Base-by-base conservation (phyloP, 2,113 vertebrate genomes). In the Oxyruncus cristatus region DNA sequence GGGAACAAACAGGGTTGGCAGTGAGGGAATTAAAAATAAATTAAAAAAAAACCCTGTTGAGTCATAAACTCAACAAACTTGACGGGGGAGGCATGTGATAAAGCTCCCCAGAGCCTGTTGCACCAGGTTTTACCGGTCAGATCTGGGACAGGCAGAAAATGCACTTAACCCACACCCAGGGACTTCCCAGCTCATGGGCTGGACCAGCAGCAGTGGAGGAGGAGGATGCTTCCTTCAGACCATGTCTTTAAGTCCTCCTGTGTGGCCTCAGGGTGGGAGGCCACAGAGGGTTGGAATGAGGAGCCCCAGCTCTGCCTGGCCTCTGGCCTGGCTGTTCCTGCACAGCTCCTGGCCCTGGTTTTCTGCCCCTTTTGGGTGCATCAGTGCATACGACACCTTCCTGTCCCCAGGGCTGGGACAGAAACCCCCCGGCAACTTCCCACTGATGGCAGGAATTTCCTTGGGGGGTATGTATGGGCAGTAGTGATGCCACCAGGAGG, bases 11-110 rank as follows among this genome's bases (percentile, higher is more conserved):
- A 11, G 49, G 30, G 35, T 6, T 0, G 0, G 17, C 23, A 14
- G 37, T 1, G 10, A 44, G 65, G 33, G 21, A 35, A 80, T 80
- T 39, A 37, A 58, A 67, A 75, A 10, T 20, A 42, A 56, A 21
- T 11, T 17, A 2, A 56, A 26, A 59, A 39, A 55, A 39, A 37
- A 46, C 7, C 30, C 39, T 22, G 33, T 58, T 95, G 96, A 77
- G 91, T 95, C 92, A 95, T 35, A 76, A 93, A 88, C 85, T 83
- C 74, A 90, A 90, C 85, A 41, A 77, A 93, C 92, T 80, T 4
- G 95, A 65, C 5, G 11, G 47, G 50, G 92, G 47, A 96, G 83
- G 46, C 2, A 11, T 1, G 7, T 39, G 85, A 76, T 46, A 61
- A 58, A 71, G 66, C n/a, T 52, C 58, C 49, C 46, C 53, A 14